phyloP scores from a whole-genome alignment of 2,888 invertebrate species.

The Crioceris asparagi region DNA sequence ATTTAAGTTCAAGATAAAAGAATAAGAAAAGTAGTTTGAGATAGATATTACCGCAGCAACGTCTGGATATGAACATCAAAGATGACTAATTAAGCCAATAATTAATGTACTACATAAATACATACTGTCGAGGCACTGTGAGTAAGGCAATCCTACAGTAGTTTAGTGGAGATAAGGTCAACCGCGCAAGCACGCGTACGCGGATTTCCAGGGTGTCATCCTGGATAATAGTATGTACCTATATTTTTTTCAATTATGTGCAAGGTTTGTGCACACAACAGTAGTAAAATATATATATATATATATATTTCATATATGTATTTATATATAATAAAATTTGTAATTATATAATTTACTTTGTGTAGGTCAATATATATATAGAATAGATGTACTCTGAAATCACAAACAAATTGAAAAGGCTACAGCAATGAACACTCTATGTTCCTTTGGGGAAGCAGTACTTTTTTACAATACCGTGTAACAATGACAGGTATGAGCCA shows the following conservation, averaged over 20 bases:
- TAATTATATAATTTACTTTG: conserved; percentile 34
- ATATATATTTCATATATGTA: no score
- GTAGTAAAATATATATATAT: conserved; percentile 40
- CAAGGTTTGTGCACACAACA: conserved; percentile 41
- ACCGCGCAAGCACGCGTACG: conserved; percentile 30
- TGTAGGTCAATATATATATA: conserved; percentile 39
- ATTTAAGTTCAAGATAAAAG: no score
- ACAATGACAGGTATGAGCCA: conserved; percentile 26
- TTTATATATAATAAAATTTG: conserved; percentile 36
- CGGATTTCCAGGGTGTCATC: conserved; percentile 12
- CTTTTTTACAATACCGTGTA: conserved; percentile 24
- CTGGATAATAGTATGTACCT: conserved; percentile 7
- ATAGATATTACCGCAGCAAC: conserved; percentile 25
- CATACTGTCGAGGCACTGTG: conserved; percentile 61
- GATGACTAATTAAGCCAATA: conserved; percentile 33
- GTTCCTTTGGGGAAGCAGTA: conserved; percentile 40
- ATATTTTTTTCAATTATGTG: conserved; percentile 36
- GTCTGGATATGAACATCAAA: conserved; percentile 24
- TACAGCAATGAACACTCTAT: conserved; percentile 42
- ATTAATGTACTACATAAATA: conserved; percentile 37
- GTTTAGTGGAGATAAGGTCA: conserved; percentile 48
- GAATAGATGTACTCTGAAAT: conserved; percentile 39
- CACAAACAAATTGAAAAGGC: conserved; percentile 40
- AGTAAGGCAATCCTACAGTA: conserved; percentile 76
- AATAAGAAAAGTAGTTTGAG: conserved; percentile 21